Evolutionary conservation across 1,140 invertebrate genomes (phyloP).

Genomic region (Dendroctonus valens): DNA sequence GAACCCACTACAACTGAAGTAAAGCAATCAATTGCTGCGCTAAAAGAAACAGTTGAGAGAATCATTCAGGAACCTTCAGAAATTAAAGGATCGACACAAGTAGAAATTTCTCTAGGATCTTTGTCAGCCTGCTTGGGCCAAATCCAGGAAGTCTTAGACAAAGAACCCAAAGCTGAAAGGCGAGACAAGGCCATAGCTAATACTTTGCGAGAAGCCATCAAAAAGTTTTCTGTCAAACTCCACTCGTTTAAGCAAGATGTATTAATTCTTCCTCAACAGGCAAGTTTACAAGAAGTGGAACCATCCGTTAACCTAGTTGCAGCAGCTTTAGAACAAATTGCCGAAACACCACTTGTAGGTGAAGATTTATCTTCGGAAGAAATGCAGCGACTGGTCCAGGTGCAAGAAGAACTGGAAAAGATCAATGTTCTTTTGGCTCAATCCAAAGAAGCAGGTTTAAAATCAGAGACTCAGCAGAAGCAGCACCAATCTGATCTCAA

Average conservation of each 20-base stretch:
- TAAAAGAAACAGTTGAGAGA: slow-evolving; percentile 19
- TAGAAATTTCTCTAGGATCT: slow-evolving; percentile 19
- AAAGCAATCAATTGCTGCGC: slow-evolving; percentile 16
- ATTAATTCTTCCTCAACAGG: not conserved
- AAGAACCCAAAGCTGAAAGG: not conserved
- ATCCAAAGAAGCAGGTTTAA: not conserved
- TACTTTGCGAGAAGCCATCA: too few species aligned
- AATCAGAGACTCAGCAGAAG: not conserved
- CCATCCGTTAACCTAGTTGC: not conserved
- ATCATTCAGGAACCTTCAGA: slow-evolving; percentile 2
- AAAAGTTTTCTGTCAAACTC: too few species aligned
- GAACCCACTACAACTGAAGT: slow-evolving; percentile 18
- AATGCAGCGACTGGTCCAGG: not conserved
- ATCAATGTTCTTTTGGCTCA: slow-evolving; percentile 3
- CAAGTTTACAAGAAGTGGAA: slow-evolving; percentile 1
- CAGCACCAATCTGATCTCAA: slow-evolving; percentile 5
- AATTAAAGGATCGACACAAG: slow-evolving; percentile 10
- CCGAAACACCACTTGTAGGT: not conserved
- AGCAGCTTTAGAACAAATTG: slow-evolving; percentile 6
- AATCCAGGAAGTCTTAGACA: not conserved
- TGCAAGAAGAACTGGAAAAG: slow-evolving; percentile 19
- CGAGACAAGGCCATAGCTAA: too few species aligned
- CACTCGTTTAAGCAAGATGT: too few species aligned
- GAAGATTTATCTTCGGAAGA: slow-evolving; percentile 22
- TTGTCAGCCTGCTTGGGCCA: slow-evolving; percentile 12